Percentiles rank a stretch among this genome's conserved stretches.
These are phyloP conservation scores for Haliclystus octoradiatus DNA, from an alignment of 30 jellyfish, hydroid and myxozoan species.

Conservation along the genomic window DNA sequence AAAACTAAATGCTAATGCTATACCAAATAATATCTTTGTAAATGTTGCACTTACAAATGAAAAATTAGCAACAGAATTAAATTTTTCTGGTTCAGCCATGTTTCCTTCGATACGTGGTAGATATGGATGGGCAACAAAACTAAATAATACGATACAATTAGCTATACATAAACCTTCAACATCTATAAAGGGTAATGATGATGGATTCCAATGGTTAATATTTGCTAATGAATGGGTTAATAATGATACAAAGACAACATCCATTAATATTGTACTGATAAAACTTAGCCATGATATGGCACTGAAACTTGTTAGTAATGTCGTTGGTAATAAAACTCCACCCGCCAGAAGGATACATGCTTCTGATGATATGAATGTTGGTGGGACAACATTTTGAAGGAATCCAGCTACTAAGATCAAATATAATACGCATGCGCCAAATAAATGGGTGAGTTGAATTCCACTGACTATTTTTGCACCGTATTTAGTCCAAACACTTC, in stretches of 20 bases:
- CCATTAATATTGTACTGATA: conserved; percentile 40
- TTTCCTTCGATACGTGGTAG: conserved; percentile 61
- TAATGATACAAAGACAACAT: conserved; percentile 32
- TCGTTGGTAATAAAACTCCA: conserved; percentile 58
- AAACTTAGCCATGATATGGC: conserved; percentile 70
- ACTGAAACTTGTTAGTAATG: conserved; percentile 49
- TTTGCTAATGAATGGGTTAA: conserved; percentile 19
- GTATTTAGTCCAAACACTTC: conserved; percentile 46
- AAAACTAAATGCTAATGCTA: conserved; percentile 45
- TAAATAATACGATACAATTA: conserved; percentile 56
- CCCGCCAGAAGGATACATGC: conserved; percentile 66
- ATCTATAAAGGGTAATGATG: conserved; percentile 33
- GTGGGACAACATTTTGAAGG: conserved; percentile 42
- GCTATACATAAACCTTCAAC: conserved; percentile 49
- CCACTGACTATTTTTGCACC: conserved; percentile 60
- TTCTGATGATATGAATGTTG: conserved; percentile 12
- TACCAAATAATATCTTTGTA: conserved; percentile 57
- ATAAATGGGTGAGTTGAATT: conserved; percentile 47
- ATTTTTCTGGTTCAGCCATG: conserved; percentile 53
- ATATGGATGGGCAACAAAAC: conserved; percentile 80
- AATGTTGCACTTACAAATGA: conserved; percentile 59
- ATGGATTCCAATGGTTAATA: conserved; percentile 29
- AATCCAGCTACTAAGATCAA: conserved; percentile 48
- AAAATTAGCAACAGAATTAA: conserved; percentile 32
- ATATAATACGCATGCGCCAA: conserved; percentile 74